These are phyloP conservation scores for Todiramphus saurophagus DNA, from an alignment of 2,113 vertebrate species.

Conservation along the genomic window DNA sequence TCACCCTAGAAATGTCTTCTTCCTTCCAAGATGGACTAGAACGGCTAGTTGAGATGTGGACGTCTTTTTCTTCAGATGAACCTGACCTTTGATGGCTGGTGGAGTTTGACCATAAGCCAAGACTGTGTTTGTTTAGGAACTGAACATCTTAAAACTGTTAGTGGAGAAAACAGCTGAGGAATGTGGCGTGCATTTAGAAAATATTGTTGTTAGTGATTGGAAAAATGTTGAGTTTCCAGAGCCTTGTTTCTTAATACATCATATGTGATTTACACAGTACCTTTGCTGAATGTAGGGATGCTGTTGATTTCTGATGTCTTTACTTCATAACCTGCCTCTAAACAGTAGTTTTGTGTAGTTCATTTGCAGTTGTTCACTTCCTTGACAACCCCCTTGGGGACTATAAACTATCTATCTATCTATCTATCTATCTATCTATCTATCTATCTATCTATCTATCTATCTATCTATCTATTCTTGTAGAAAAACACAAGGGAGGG, in stretches of 20 bases:
- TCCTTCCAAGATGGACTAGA: neutral
- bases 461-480: neutral
- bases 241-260: neutral
- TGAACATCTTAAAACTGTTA: neutral
- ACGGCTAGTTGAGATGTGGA: neutral
- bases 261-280: neutral
- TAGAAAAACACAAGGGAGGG: neutral
- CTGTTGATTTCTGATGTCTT: neutral
- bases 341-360: neutral
- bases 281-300: neutral
- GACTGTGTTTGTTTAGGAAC: neutral
- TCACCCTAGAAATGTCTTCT: slow-evolving; percentile 3
- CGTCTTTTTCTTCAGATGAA: neutral
- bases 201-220: neutral
- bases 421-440: too few species aligned
- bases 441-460: too few species aligned
- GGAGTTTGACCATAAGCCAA: neutral
- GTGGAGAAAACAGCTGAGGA: slow-evolving; percentile 1
- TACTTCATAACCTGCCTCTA: neutral
- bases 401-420: neutral
- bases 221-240: neutral
- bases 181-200: neutral
- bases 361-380: neutral
- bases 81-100: neutral
- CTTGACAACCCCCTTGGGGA: neutral